Evolutionary conservation across 2,797 vertebrate species (phyloP).

Genomic region (Apogon talboti): DNA sequence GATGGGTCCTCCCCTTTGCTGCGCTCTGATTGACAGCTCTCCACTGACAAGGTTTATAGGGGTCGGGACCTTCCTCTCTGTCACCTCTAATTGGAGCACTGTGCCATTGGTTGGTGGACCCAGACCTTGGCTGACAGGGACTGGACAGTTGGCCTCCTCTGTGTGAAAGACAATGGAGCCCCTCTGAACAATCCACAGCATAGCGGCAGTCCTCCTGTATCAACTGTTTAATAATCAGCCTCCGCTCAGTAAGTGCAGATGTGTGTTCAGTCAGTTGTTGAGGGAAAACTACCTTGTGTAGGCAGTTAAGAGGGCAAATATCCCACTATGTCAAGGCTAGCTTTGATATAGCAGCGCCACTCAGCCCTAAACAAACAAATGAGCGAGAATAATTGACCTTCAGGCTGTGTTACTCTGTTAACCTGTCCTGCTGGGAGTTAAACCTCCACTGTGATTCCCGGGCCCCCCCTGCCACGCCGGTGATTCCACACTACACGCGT

Average conservation of each 20-base stretch:
- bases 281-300: slow-evolving; percentile 44
- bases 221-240: slow-evolving; percentile 56
- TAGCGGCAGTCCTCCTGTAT: slow-evolving; percentile 20
- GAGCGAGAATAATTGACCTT: slow-evolving; percentile 76
- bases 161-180: slow-evolving; percentile 57
- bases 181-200: slow-evolving; percentile 51
- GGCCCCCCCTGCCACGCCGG: slow-evolving; percentile 40
- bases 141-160: slow-evolving; percentile 50
- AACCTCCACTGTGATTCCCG: slow-evolving; percentile 61
- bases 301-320: slow-evolving; percentile 59
- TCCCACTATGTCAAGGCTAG: slow-evolving; percentile 62
- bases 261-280: slow-evolving; percentile 65
- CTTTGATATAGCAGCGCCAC: slow-evolving; percentile 51
- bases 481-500: slow-evolving; percentile 57
- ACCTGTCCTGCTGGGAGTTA: slow-evolving; percentile 78
- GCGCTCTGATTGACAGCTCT: slow-evolving; percentile 75
- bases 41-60: slow-evolving; percentile 77
- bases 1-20: slow-evolving; percentile 62
- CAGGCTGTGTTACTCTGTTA: slow-evolving; percentile 72
- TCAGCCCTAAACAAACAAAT: slow-evolving; percentile 73
- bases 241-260: slow-evolving; percentile 47
- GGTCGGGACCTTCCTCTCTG: slow-evolving; percentile 75
- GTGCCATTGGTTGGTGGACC: slow-evolving; percentile 63
- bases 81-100: slow-evolving; percentile 75
- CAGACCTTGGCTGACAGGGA: slow-evolving; percentile 65